Evolutionary conservation across 2,113 vertebrate species (phyloP).

Genomic region (Corydoras sp.): DNA sequence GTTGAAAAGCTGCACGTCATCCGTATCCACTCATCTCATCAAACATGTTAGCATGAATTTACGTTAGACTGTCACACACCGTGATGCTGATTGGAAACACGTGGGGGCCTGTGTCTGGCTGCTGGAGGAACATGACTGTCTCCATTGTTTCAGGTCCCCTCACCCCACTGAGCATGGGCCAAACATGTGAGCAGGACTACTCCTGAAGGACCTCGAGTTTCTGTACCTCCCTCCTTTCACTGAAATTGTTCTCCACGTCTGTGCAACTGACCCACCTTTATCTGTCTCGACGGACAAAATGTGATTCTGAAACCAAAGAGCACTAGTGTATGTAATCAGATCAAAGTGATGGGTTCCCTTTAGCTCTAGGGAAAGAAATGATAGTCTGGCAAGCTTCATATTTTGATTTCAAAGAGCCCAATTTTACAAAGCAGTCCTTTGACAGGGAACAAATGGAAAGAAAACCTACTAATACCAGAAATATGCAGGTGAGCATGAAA

Average conservation of each 20-base stretch:
- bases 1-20: conserved; percentile 8
- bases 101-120: conserved; percentile 48
- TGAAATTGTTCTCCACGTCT: conserved; percentile 17
- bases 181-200: conserved; percentile 38
- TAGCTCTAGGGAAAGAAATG: conserved; percentile 29
- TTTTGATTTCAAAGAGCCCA: conserved; percentile 48
- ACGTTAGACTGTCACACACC: conserved; percentile 53
- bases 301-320: conserved; percentile 42
- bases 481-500: neutral
- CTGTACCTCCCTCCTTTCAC: neutral
- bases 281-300: conserved; percentile 1
- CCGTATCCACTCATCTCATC: conserved; percentile 24
- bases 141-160: conserved; percentile 62
- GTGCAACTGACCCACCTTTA: neutral
- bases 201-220: conserved; percentile 33
- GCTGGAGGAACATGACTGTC: conserved; percentile 58
- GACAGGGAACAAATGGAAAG: neutral
- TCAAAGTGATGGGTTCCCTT: conserved; percentile 43
- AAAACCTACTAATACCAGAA: neutral
- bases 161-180: conserved; percentile 46
- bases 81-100: conserved; percentile 65
- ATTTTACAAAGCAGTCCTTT: conserved; percentile 3
- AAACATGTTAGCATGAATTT: conserved; percentile 10
- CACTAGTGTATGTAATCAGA: conserved; percentile 24
- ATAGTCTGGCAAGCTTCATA: conserved; percentile 47